These are phyloP conservation scores for Pelosia muscerda DNA, from an alignment of 2,888 invertebrate species.

Conservation along the genomic window DNA sequence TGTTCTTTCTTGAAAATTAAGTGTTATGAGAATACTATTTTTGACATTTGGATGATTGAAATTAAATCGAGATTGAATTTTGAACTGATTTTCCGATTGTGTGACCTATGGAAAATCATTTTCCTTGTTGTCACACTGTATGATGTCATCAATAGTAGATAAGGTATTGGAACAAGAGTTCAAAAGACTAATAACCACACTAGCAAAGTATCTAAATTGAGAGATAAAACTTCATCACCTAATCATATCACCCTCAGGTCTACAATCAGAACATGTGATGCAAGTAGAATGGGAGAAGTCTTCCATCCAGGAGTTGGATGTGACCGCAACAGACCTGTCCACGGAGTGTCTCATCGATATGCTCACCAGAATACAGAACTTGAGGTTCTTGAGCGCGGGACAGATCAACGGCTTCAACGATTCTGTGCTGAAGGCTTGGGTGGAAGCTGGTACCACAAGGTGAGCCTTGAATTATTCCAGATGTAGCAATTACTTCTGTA, in stretches of 20 bases:
- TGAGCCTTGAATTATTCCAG: slow-evolving; percentile 46
- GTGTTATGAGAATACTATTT: no score
- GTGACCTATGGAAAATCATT: no score
- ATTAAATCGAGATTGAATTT: no score
- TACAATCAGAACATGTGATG: slow-evolving; percentile 97
- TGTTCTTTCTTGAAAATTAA: no score
- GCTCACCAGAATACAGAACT: slow-evolving; percentile 93
- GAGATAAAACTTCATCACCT: not conserved
- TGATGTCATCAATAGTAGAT: no score
- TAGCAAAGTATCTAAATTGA: no score
- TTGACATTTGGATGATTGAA: no score
- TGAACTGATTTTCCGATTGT: no score
- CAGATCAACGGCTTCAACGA: slow-evolving; percentile 99
- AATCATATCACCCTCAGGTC: slow-evolving; percentile 84
- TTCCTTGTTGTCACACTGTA: no score
- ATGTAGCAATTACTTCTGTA: not conserved
- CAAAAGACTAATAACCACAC: no score
- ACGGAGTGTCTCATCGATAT: slow-evolving; percentile 97
- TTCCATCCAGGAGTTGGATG: slow-evolving; percentile 96
- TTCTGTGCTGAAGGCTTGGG: slow-evolving; percentile 96
- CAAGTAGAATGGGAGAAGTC: slow-evolving; percentile 99
- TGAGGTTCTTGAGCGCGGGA: slow-evolving; percentile 97
- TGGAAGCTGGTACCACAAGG: slow-evolving; percentile 93
- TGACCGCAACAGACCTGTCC: slow-evolving; percentile 98
- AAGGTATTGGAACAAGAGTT: no score